phyloP scores from a whole-genome alignment of 2,888 invertebrate genomes.

The Pyrochroa serraticornis region DNA sequence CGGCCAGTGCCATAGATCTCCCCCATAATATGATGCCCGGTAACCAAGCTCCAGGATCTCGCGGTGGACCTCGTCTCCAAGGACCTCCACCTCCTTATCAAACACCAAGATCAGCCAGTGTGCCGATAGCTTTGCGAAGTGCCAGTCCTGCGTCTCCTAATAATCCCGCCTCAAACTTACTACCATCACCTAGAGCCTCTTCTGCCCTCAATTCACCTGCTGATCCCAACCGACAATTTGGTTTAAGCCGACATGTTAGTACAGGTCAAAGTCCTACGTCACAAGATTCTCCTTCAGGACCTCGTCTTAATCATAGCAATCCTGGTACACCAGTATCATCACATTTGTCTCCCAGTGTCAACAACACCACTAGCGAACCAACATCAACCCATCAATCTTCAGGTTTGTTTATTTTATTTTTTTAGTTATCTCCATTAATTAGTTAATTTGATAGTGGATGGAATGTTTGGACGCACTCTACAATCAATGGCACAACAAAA shows the following conservation, averaged over 20 bases:
- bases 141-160: constrained; percentile 76
- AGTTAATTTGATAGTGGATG: constrained; percentile 60
- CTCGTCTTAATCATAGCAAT: constrained; percentile 69
- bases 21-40: constrained; percentile 35
- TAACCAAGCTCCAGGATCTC: constrained; percentile 31
- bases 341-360: constrained; percentile 65
- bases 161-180: constrained; percentile 71
- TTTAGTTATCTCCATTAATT: background rate
- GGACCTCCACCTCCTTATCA: constrained; percentile 82
- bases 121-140: constrained; percentile 75
- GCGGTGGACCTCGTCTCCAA: constrained; percentile 63
- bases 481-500: constrained; percentile 69
- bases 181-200: constrained; percentile 76
- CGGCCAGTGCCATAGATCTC: constrained; percentile 29
- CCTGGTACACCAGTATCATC: constrained; percentile 74
- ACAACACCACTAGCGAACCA: constrained; percentile 56
- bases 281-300: constrained; percentile 65
- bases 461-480: constrained; percentile 69
- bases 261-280: constrained; percentile 68
- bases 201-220: constrained; percentile 74
- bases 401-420: constrained; percentile 39
- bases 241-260: constrained; percentile 59
- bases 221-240: constrained; percentile 64
- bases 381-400: constrained; percentile 55
- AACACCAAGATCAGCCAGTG: constrained; percentile 74